Percentiles rank a stretch among this genome's conserved stretches.
Evolutionary conservation across 2,888 invertebrate species (phyloP).

Genomic region (Anthrax anthrax): DNA sequence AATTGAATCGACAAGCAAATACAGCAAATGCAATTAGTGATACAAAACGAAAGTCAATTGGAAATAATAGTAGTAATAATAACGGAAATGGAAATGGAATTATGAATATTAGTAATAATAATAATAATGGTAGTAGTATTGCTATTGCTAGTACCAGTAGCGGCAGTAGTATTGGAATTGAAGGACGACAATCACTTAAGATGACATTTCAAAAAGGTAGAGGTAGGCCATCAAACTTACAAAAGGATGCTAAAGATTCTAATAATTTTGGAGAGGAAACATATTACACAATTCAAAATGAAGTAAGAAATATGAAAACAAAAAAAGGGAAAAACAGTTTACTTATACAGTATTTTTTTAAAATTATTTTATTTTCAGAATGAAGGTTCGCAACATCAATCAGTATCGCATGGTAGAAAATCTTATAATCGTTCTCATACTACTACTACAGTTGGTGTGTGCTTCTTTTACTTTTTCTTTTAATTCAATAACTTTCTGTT

Average conservation of each 20-base stretch:
- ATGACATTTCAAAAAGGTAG: constrained; percentile 64
- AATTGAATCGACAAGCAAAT: constrained; percentile 43
- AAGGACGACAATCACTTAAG: constrained; percentile 50
- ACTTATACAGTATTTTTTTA: not conserved
- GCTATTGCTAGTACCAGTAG: constrained; percentile 6
- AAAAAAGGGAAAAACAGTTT: not conserved
- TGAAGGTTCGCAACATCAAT: constrained; percentile 35
- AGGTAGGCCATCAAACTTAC: constrained; percentile 38
- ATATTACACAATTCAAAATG: constrained; percentile 59
- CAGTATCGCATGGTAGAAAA: constrained; percentile 48
- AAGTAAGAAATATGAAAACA: constrained; percentile 34
- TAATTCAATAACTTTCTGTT: constrained; percentile 1
- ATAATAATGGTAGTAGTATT: constrained; percentile 12
- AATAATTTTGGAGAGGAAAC: constrained; percentile 28
- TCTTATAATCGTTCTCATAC: constrained; percentile 60
- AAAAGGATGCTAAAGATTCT: constrained; percentile 20
- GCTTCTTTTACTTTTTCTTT: constrained; percentile 18
- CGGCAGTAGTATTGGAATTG: constrained; percentile 10
- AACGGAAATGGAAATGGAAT: constrained; percentile 9
- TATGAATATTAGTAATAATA: constrained; percentile 13
- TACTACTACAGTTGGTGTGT: constrained; percentile 49
- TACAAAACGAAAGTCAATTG: constrained; percentile 7
- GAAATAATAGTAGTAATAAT: constrained; percentile 2
- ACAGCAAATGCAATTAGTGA: constrained; percentile 9
- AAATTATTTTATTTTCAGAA: constrained; percentile 24